phyloP scores from a whole-genome alignment of 1,140 invertebrate species.

The Pseudomyrmex gracilis region DNA sequence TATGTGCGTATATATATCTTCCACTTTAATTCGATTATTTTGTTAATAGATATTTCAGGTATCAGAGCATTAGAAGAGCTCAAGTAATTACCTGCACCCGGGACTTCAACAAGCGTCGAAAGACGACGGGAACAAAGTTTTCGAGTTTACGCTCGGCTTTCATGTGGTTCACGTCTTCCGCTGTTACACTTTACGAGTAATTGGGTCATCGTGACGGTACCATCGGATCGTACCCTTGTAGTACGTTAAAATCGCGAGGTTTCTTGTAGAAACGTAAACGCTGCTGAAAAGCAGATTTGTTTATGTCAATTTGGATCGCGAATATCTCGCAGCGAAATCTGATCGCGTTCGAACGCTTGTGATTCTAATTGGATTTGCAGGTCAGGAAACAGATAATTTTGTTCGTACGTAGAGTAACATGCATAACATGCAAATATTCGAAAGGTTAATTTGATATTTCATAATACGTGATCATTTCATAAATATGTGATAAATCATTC shows the following conservation, averaged over 20 bases:
- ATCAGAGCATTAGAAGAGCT: conserved; percentile 56
- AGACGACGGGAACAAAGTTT: conserved; percentile 68
- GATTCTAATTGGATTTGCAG: not conserved
- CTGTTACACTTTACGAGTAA: conserved; percentile 72
- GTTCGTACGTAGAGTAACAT: not conserved
- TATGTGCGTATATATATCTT: not conserved
- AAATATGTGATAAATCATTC: no score
- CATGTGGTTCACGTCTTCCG: conserved; percentile 68
- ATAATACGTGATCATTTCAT: not conserved
- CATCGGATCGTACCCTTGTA: conserved; percentile 28
- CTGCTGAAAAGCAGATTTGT: conserved; percentile 44
- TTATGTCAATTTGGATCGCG: conserved; percentile 15
- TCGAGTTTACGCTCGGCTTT: conserved; percentile 62
- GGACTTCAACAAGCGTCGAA: conserved; percentile 63
- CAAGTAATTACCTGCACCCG: conserved; percentile 62
- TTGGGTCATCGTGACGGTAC: conserved; percentile 66
- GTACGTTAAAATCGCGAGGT: conserved; percentile 55
- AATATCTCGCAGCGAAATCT: no score
- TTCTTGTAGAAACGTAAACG: conserved; percentile 37
- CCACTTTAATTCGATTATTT: conserved; percentile 43
- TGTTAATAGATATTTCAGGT: conserved; percentile 57
- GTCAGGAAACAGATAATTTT: not conserved
- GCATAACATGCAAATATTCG: not conserved
- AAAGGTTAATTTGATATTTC: not conserved
- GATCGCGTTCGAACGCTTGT: not conserved